phyloP scores from a whole-genome alignment of 2,113 vertebrate genomes.

The Ciconia maguari region DNA sequence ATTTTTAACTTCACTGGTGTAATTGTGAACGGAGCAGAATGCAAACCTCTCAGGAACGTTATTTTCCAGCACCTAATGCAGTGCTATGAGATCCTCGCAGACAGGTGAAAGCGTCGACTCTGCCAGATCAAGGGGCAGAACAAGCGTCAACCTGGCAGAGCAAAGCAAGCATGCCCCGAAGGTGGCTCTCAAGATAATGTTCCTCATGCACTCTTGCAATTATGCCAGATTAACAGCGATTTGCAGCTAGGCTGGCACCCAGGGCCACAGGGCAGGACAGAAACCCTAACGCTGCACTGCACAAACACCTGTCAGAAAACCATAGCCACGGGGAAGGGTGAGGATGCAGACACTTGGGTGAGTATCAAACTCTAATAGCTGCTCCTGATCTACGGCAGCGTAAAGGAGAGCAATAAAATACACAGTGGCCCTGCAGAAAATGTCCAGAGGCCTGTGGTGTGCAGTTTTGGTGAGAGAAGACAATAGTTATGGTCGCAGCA shows the following conservation, averaged over 20 bases:
- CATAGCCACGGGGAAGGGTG: background rate
- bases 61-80: background rate
- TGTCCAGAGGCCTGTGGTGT: background rate
- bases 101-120: background rate
- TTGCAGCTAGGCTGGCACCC: background rate
- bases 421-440: background rate
- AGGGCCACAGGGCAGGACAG: background rate
- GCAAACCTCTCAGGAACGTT: background rate
- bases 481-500: background rate
- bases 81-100: rapidly evolving
- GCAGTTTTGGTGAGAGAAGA: background rate
- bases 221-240: background rate
- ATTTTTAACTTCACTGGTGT: background rate
- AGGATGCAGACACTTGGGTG: background rate
- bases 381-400: background rate
- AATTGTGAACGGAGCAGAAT: background rate
- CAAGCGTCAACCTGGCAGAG: rapidly evolving
- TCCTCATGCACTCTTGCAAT: background rate
- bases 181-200: background rate
- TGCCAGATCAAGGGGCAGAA: background rate
- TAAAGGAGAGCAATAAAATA: background rate
- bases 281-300: background rate
- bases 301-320: background rate
- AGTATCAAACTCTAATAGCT: background rate
- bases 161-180: rapidly evolving